Percentiles rank a stretch among this genome's conserved stretches.
These are phyloP conservation scores for Typhlichthys eigenmanni DNA, from an alignment of 2,797 vertebrate genomes.

Conservation along the genomic window DNA sequence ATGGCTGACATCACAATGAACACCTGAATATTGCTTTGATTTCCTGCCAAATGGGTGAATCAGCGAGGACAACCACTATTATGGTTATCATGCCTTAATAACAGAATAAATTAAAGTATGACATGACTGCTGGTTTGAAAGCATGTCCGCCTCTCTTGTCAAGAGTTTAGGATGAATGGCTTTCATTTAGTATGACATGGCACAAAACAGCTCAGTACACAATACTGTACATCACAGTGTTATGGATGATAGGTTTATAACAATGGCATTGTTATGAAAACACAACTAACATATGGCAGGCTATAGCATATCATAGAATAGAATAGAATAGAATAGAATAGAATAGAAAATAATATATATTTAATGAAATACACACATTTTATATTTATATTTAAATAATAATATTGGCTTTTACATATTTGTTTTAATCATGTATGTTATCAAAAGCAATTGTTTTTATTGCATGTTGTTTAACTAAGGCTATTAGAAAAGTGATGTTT, in stretches of 20 bases:
- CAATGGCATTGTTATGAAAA: too few species aligned
- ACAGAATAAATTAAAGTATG: conserved; percentile 53
- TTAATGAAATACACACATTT: too few species aligned
- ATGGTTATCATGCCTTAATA: conserved; percentile 63
- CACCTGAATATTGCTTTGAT: conserved; percentile 75
- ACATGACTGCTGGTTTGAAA: conserved; percentile 11
- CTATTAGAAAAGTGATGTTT: too few species aligned
- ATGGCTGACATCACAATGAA: conserved; percentile 69
- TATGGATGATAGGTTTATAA: background rate
- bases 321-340: background rate
- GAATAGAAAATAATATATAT: too few species aligned
- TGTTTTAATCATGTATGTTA: too few species aligned
- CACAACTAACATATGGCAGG: background rate
- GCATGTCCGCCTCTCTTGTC: conserved; percentile 19
- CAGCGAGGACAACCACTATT: conserved; percentile 58
- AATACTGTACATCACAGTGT: background rate
- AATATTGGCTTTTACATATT: too few species aligned
- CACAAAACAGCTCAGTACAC: background rate
- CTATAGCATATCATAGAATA: background rate
- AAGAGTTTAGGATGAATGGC: conserved; percentile 40
- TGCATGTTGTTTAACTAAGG: too few species aligned
- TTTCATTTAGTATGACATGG: conserved; percentile 17
- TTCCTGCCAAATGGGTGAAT: conserved; percentile 72
- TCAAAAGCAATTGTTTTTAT: too few species aligned
- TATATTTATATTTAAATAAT: too few species aligned